Evolutionary conservation across 2,113 vertebrate species (phyloP).

Genomic region (Ornithorhynchus anatinus): DNA sequence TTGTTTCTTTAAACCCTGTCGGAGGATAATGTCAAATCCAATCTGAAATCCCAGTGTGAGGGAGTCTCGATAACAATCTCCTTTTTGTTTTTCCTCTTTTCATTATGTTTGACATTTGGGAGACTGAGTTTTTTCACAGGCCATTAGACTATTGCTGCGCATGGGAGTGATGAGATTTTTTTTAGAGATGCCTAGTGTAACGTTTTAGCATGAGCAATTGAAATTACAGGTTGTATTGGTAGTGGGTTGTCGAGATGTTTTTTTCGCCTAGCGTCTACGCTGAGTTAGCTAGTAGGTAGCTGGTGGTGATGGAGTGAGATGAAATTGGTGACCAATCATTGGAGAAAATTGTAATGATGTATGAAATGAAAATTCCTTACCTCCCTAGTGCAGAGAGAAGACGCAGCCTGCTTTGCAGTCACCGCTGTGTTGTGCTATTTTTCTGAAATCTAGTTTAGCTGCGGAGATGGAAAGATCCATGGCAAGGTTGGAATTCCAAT

Average conservation of each 20-base stretch:
- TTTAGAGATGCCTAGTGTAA: slow-evolving; percentile 13
- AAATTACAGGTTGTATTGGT: slow-evolving; percentile 22
- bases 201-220: slow-evolving; percentile 10
- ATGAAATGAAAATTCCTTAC: slow-evolving; percentile 40
- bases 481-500: background rate
- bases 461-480: background rate
- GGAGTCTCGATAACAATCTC: background rate
- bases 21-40: no score
- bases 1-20: background rate
- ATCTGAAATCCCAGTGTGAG: no score
- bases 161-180: background rate
- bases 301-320: slow-evolving; percentile 11
- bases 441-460: background rate
- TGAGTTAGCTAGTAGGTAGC: slow-evolving; percentile 16
- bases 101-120: slow-evolving; percentile 26
- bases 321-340: slow-evolving; percentile 18
- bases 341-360: slow-evolving; percentile 38
- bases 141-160: background rate
- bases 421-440: background rate
- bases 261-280: background rate
- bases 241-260: background rate
- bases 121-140: slow-evolving; percentile 19
- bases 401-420: background rate
- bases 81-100: background rate
- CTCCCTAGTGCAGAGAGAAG: background rate